phyloP scores from a whole-genome alignment of 2,797 vertebrate species.

The Coilia nasus region DNA sequence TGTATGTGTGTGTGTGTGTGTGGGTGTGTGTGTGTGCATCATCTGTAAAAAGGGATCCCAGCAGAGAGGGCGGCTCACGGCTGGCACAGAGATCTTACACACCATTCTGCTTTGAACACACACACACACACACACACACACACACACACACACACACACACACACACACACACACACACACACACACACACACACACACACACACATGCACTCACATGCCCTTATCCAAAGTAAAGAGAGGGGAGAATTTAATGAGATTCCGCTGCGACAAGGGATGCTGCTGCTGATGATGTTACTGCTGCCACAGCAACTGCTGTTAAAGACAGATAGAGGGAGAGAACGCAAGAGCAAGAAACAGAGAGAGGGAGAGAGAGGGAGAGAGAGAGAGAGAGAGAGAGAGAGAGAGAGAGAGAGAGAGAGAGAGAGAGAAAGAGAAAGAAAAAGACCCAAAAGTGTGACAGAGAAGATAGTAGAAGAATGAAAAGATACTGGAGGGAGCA shows the following conservation, averaged over 20 bases:
- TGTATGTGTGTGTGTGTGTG: constrained; percentile 51
- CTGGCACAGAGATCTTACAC: constrained; percentile 75
- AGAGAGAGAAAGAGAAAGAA: neutral
- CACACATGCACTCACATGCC: constrained; percentile 42
- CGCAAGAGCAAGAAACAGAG: constrained; percentile 29
- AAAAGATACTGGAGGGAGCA: too few species aligned
- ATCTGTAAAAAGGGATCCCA: constrained; percentile 67
- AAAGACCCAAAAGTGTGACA: neutral
- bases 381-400: too few species aligned
- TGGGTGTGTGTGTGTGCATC: constrained; percentile 57
- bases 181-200: constrained; percentile 8
- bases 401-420: too few species aligned
- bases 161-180: too few species aligned
- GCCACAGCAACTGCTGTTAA: too few species aligned
- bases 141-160: too few species aligned
- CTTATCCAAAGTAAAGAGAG: constrained; percentile 51
- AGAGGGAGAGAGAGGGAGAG: too few species aligned
- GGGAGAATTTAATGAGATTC: constrained; percentile 74
- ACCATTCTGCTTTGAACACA: constrained; percentile 70
- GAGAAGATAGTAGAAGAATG: too few species aligned
- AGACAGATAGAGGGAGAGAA: too few species aligned
- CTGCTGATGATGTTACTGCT: too few species aligned
- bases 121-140: constrained; percentile 59
- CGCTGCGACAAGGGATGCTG: constrained; percentile 28
- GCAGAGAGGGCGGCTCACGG: constrained; percentile 64